Evolutionary conservation across 1,140 invertebrate genomes (phyloP), one percentile per base, ranked within the genome.

Genomic region (Drosophila azteca): DNA sequence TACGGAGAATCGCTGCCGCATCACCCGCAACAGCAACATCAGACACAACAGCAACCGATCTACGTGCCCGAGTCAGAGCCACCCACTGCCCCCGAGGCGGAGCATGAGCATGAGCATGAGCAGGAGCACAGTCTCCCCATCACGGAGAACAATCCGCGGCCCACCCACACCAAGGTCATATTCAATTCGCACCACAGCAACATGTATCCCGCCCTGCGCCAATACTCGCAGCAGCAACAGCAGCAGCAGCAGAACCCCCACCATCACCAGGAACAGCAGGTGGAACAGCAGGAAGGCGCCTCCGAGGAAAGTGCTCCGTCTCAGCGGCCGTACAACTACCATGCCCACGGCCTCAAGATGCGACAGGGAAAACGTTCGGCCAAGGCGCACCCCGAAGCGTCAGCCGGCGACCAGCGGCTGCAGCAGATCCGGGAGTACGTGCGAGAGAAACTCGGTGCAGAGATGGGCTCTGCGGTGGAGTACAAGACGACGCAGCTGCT

Each of bases 101-200:
- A 63, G 6, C 44, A 24, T 1, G 55, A 71, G 6, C 44, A 24
- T 1, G 55, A 71, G n/a, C 49, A 57, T 2, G 60, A 76, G 11
- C 49, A 57, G 3, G 60, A 76, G 11, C 75, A 78, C 39, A 55
- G 35, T 9, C 45, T 90, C 6, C 83, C 76, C 62, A 83, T 88
- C 1, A 84, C 77, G 1, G 91, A 92, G 59, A 92, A 92, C 58
- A 90, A 88, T 77, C 91, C 91, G 0, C 68, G 90, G 13, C 49
- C 77, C 64, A 91, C 83, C 2, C 91, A 92, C 70, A 92, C 91
- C 15, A 91, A 91, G 55, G 90, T 91, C 26, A 76, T 90, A 31
- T 91, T 90, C 50, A 91, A 90, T 13, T 31, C 78, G 0, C 82
- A 79, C n/a, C 50, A 68, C 29, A 22, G 61, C 8, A 68, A 79